Evolutionary conservation across 2,888 invertebrate genomes (phyloP), one percentile per base, ranked within the genome.

Genomic region (Caenorhabditis drosophilae): DNA sequence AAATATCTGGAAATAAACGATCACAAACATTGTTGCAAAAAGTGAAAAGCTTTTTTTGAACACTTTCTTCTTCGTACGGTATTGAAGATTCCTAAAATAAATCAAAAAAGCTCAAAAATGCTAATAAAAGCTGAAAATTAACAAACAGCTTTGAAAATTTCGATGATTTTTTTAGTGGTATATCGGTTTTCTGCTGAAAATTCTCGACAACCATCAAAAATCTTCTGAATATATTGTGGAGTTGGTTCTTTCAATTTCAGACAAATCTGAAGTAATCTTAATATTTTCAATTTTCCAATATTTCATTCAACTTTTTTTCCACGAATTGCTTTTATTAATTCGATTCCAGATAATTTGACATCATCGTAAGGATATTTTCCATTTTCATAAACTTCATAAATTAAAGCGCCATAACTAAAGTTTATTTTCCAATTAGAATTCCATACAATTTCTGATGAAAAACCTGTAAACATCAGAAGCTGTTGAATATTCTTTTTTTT

Each of bases 381-480:
- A 15, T 50, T 48, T 12, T 59, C 60, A 25, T 61, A 64, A 4
- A 67, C 58, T 26, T 67, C 69, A 26, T 49, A 69, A 20, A 69
- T 54, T 23, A 69, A 34, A 20, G 63, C 68, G 4, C 59, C 59
- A 44, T 59, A 68, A 23, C 68, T 67, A 44, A 22, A 52, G 53
- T 1, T n/a, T n/a, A n/a, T n/a, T n/a, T n/a, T n/a, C n/a, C 31
- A 31, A 31, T 31, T 31, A 12, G 7, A 9, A 9, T 12, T 9
- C 6, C 6, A 31, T 9, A 6, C 11, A 20, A 11, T 40, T 1
- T 40, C 41, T 18, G 31, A 31, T 31, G 31, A 31, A 1, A 42
- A 9, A 62, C 62, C 63, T 66, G 38, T 59, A 66, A 41, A 66
- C 35, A 42, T 66, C 66, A 7, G 64, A 64, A 2, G 55, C 35